A percentile compares a stretch with the other conserved stretches of the same genome.
phyloP scores from a whole-genome alignment of 2,888 invertebrate species.

The Synergus laeviventris region DNA sequence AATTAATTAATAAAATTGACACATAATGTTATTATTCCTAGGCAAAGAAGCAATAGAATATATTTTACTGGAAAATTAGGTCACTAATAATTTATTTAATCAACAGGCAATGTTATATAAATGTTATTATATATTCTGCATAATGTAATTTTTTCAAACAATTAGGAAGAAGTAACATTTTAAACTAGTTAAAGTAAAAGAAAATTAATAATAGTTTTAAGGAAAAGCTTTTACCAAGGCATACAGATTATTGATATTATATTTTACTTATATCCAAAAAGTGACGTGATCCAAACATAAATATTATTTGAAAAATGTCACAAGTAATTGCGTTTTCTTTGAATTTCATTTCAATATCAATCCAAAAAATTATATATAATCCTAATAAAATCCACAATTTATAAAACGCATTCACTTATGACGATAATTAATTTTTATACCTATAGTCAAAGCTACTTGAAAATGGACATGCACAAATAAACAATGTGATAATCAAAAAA shows the following conservation, averaged over 20 bases:
- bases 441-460: slow-evolving; percentile 4
- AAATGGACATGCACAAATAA: slow-evolving; percentile 24
- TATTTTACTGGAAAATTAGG: too few species aligned
- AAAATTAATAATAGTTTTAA: not conserved
- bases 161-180: not conserved
- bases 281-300: not conserved
- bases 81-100: too few species aligned
- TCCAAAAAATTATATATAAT: not conserved
- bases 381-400: not conserved
- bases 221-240: not conserved
- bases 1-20: not conserved
- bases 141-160: not conserved
- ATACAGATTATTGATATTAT: not conserved
- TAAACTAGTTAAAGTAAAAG: not conserved
- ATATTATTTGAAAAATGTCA: not conserved
- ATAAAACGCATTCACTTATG: slow-evolving; percentile 20
- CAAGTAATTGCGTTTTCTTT: slow-evolving; percentile 8
- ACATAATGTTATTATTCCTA: not conserved
- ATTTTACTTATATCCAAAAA: not conserved
- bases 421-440: not conserved
- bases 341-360: not conserved
- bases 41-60: too few species aligned
- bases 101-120: too few species aligned
- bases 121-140: too few species aligned
- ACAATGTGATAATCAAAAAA: not conserved